Percentiles rank a stretch among this genome's conserved stretches.
Conservation (phyloP, 2,888 invertebrate species). For the Tetranychus truncatus region DNA sequence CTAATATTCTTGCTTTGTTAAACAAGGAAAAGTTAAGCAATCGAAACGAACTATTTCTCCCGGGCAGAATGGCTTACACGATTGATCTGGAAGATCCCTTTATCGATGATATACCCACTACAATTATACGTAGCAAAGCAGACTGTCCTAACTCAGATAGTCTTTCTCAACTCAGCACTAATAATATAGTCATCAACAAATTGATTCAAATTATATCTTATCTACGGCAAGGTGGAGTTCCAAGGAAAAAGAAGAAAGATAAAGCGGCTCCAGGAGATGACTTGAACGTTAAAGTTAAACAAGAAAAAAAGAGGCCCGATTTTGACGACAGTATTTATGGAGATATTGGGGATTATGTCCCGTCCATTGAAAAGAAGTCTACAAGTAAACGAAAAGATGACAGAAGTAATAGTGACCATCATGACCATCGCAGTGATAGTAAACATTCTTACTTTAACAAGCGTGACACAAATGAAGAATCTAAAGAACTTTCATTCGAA, state of each 20-base stretch:
- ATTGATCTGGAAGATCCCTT: conserved; percentile 71
- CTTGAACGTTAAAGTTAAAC: conserved; percentile 15
- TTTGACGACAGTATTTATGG: conserved; percentile 48
- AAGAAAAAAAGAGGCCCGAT: conserved; percentile 19
- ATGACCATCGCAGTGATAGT: conserved; percentile 24
- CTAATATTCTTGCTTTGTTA: conserved; percentile 28
- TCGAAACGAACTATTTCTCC: conserved; percentile 74
- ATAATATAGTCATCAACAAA: conserved; percentile 72
- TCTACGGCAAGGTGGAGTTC: conserved; percentile 66
- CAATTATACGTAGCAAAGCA: conserved; percentile 72
- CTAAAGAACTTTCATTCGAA: not conserved
- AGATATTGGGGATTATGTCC: conserved; percentile 78
- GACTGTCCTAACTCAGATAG: conserved; percentile 56
- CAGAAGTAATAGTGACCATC: conserved; percentile 10
- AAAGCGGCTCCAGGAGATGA: conserved; percentile 20
- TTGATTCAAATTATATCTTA: conserved; percentile 90
- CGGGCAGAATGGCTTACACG: conserved; percentile 94
- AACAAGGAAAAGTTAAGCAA: conserved; percentile 42
- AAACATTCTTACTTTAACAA: conserved; percentile 52
- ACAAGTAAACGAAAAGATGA: conserved; percentile 16
- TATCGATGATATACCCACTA: conserved; percentile 84
- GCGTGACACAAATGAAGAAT: conserved; percentile 32
- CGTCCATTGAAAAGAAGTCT: conserved; percentile 33
- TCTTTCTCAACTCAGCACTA: conserved; percentile 41
- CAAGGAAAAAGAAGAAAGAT: conserved; percentile 40